Conservation (phyloP, 2,888 invertebrate genomes). For the Homarus gammarus region DNA sequence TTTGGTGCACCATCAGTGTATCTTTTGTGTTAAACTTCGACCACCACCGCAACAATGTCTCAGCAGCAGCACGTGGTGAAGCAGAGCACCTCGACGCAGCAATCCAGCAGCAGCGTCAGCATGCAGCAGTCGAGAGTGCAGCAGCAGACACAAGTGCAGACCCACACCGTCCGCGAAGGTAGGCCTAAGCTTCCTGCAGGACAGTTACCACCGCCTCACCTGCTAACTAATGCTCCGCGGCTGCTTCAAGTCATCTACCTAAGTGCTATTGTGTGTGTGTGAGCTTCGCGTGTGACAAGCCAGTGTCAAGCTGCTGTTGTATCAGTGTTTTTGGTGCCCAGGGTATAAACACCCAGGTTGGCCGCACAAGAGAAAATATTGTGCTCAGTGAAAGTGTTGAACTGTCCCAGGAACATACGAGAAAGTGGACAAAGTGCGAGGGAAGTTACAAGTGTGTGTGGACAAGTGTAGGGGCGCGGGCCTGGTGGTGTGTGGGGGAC, state of each 20-base stretch:
- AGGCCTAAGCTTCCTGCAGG: slow-evolving; percentile 41
- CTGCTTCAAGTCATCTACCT: not conserved
- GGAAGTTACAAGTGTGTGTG: not conserved
- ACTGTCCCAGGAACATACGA: no score
- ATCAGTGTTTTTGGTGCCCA: no score
- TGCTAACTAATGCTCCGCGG: slow-evolving; percentile 3
- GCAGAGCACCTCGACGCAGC: slow-evolving; percentile 76
- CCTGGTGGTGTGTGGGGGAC: not conserved
- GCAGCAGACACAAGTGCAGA: slow-evolving; percentile 79
- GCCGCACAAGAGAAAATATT: no score
- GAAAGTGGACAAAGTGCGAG: not conserved
- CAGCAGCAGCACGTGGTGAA: slow-evolving; percentile 76
- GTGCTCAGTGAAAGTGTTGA: no score
- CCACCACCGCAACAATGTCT: slow-evolving; percentile 65
- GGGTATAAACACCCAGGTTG: no score
- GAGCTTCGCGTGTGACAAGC: not conserved
- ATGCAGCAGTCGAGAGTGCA: slow-evolving; percentile 81
- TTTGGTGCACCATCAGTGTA: slow-evolving; percentile 45
- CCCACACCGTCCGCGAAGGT: slow-evolving; percentile 74
- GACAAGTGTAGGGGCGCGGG: slow-evolving; percentile 18
- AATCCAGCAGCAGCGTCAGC: slow-evolving; percentile 79
- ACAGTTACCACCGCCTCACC: not conserved
- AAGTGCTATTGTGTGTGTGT: slow-evolving; percentile 17
- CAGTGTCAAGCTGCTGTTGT: not conserved
- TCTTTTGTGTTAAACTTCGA: slow-evolving; percentile 58